Conservation (phyloP, 2,113 vertebrate species). For the Sigmodon hispidus region DNA sequence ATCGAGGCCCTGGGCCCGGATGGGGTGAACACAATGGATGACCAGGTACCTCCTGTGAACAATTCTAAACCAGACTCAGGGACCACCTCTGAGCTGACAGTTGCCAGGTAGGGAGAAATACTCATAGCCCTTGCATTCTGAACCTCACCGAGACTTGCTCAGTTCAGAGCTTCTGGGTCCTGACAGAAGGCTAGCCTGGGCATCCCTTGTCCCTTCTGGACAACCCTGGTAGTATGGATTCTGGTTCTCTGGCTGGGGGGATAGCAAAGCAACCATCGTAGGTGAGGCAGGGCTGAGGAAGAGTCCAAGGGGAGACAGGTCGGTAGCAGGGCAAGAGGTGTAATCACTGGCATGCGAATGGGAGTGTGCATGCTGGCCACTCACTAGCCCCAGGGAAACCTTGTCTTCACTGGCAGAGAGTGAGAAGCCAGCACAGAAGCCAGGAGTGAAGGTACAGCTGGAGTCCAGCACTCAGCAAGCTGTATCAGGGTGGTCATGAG, state of each 20-base stretch:
- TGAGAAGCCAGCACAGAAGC: background rate
- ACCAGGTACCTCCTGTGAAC: conserved; percentile 88
- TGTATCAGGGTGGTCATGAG: background rate
- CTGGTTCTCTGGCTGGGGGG: background rate
- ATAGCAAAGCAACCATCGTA: background rate
- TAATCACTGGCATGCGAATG: accelerated
- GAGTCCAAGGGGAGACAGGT: background rate
- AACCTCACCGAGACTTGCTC: background rate
- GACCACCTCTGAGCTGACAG: accelerated
- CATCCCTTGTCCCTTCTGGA: background rate
- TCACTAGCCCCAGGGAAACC: background rate
- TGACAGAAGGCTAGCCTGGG: background rate
- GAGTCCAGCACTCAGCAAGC: background rate
- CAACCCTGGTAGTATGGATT: background rate
- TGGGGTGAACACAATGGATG: conserved; percentile 97
- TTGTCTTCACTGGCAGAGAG: background rate
- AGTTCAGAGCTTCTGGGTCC: background rate
- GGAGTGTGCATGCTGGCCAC: accelerated
- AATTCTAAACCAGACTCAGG: accelerated
- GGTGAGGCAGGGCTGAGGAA: background rate
- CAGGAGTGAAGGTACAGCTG: background rate
- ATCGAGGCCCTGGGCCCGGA: conserved; percentile 93
- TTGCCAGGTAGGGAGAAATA: background rate
- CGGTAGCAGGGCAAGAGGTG: accelerated
- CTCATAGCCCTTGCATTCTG: background rate